phyloP scores from a whole-genome alignment of 2,113 vertebrate species.

The Pterocles burchelli region DNA sequence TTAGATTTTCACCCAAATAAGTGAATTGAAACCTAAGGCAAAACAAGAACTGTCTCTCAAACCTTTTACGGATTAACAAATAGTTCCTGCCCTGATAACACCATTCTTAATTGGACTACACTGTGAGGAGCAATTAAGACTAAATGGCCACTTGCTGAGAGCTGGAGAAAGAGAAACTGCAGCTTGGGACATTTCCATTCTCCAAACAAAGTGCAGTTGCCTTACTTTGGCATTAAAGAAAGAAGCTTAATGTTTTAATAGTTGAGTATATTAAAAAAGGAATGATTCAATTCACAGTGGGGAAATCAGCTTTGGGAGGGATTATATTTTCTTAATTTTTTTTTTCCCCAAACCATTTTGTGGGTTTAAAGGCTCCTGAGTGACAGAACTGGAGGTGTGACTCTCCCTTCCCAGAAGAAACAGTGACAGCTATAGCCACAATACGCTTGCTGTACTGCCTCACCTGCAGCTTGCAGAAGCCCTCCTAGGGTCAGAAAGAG shows the following conservation, averaged over 20 bases:
- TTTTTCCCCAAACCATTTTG: background rate
- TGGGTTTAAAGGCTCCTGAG: background rate
- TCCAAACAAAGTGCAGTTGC: slow-evolving; percentile 54
- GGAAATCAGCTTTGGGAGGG: background rate
- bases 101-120: slow-evolving; percentile 72
- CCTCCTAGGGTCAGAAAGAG: background rate
- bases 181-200: slow-evolving; percentile 50
- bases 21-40: slow-evolving; percentile 45
- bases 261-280: slow-evolving; percentile 7
- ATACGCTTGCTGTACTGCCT: background rate
- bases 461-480: background rate
- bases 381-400: background rate
- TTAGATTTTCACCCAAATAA: slow-evolving; percentile 55
- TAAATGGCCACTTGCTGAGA: slow-evolving; percentile 77
- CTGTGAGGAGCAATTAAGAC: slow-evolving; percentile 74
- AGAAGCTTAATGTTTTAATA: slow-evolving; percentile 1
- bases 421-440: background rate
- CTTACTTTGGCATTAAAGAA: slow-evolving; percentile 48
- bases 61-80: slow-evolving; percentile 76
- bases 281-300: background rate
- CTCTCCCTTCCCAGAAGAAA: background rate
- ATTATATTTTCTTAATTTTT: background rate
- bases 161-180: slow-evolving; percentile 65
- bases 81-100: slow-evolving; percentile 64
- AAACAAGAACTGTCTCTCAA: slow-evolving; percentile 61